These are phyloP conservation scores for Cybosia mesomella DNA, from an alignment of 2,888 invertebrate genomes.

Conservation along the genomic window DNA sequence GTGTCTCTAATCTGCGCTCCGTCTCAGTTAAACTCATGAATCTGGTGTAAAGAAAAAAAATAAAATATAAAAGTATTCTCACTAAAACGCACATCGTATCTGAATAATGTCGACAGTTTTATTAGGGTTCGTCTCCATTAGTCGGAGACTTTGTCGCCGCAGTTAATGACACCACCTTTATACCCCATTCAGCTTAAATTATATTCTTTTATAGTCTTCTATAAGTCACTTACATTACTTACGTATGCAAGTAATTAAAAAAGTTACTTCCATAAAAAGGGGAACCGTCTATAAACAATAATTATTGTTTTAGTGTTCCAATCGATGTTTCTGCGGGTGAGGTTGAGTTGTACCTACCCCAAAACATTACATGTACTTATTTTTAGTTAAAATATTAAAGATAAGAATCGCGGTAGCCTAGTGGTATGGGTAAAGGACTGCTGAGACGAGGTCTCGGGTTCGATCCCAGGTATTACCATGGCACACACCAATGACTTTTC, in stretches of 20 bases:
- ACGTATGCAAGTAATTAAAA: constrained; percentile 12
- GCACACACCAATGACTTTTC: too few species aligned
- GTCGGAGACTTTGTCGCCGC: constrained; percentile 35
- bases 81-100: constrained; percentile 12
- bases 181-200: constrained; percentile 34
- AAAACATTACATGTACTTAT: too few species aligned
- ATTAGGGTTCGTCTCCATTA: constrained; percentile 51
- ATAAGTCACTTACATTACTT: constrained; percentile 24
- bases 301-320: too few species aligned
- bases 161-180: constrained; percentile 52
- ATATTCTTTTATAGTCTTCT: constrained; percentile 36
- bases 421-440: too few species aligned
- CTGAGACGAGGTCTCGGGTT: too few species aligned
- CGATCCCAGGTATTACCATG: too few species aligned
- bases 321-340: too few species aligned
- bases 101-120: constrained; percentile 38
- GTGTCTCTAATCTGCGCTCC: too few species aligned
- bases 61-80: neutral
- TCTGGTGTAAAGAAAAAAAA: neutral
- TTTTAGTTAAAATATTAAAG: too few species aligned
- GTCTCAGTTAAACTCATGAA: too few species aligned
- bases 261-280: neutral
- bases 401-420: too few species aligned
- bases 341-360: too few species aligned
- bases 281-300: neutral